Percentiles rank a stretch among this genome's conserved stretches.
phyloP scores from a whole-genome alignment of 2,888 invertebrate species.

The Neria commutata region DNA sequence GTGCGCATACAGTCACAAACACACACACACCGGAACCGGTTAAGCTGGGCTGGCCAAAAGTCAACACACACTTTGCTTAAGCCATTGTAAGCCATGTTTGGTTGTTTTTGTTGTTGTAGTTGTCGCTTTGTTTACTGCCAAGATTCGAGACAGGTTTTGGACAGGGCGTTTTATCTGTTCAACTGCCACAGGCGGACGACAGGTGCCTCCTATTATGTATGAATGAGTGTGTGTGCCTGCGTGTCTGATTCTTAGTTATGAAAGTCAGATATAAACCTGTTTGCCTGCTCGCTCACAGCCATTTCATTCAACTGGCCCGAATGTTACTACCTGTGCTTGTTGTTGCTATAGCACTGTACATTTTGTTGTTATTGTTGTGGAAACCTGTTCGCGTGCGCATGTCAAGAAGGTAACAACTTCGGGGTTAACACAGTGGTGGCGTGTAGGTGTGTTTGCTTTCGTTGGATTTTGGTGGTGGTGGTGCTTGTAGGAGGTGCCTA shows the following conservation, averaged over 20 bases:
- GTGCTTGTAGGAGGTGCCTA: conserved; percentile 18
- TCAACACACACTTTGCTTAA: not conserved
- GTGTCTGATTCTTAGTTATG: not conserved
- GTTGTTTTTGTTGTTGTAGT: not conserved
- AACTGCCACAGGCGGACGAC: not conserved
- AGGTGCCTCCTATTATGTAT: conserved; percentile 15
- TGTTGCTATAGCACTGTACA: too few species aligned
- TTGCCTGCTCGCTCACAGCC: conserved; percentile 17
- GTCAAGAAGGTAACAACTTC: conserved; percentile 31
- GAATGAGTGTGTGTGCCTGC: not conserved
- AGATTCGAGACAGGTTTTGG: conserved; percentile 6
- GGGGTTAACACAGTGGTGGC: conserved; percentile 24
- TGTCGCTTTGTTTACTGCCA: not conserved
- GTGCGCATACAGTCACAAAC: conserved; percentile 4
- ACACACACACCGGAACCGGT: too few species aligned
- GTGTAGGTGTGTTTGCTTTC: conserved; percentile 11
- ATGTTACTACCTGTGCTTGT: not conserved
- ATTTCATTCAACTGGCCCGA: not conserved
- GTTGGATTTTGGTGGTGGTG: conserved; percentile 13
- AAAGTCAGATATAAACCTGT: not conserved
- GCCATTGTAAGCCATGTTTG: conserved; percentile 9
- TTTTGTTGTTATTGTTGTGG: not conserved
- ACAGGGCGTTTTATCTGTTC: not conserved
- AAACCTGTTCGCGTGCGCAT: conserved; percentile 47
- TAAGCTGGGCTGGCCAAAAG: too few species aligned